Percentiles rank a stretch among this genome's conserved stretches.
These are phyloP conservation scores for Papilio demoleus DNA, from an alignment of 2,888 invertebrate species.

Conservation along the genomic window DNA sequence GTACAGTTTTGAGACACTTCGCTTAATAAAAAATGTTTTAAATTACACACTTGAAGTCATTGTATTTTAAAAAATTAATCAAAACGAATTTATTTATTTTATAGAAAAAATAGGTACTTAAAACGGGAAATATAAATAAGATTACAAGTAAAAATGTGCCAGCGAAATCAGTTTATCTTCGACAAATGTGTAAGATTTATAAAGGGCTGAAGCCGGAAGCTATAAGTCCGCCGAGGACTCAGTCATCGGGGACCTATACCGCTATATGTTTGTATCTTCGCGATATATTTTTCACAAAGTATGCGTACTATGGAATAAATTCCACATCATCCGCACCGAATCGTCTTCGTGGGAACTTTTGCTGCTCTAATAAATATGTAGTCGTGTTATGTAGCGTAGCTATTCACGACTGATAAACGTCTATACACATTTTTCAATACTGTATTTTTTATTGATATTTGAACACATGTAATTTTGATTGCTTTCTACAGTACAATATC, in stretches of 20 bases:
- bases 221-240: slow-evolving; percentile 44
- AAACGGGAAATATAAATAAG: neutral
- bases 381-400: slow-evolving; percentile 33
- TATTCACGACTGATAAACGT: neutral
- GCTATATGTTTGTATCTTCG: slow-evolving; percentile 62
- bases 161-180: slow-evolving; percentile 44
- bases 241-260: slow-evolving; percentile 60
- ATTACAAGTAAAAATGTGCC: slow-evolving; percentile 26
- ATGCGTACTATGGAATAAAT: slow-evolving; percentile 61
- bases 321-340: slow-evolving; percentile 44
- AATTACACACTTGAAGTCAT: neutral
- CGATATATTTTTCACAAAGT: slow-evolving; percentile 67
- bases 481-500: too few species aligned
- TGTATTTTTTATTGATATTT: neutral
- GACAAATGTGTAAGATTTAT: slow-evolving; percentile 48
- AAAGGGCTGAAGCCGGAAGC: slow-evolving; percentile 46
- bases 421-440: neutral
- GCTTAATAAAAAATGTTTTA: neutral
- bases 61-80: too few species aligned
- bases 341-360: slow-evolving; percentile 40
- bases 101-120: too few species aligned
- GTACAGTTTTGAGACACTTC: neutral
- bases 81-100: too few species aligned
- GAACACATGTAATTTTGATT: too few species aligned
- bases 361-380: slow-evolving; percentile 61